A percentile compares a stretch with the other conserved stretches of the same genome.
Conservation (phyloP, 2,113 vertebrate species). For the Heptranchias perlo region DNA sequence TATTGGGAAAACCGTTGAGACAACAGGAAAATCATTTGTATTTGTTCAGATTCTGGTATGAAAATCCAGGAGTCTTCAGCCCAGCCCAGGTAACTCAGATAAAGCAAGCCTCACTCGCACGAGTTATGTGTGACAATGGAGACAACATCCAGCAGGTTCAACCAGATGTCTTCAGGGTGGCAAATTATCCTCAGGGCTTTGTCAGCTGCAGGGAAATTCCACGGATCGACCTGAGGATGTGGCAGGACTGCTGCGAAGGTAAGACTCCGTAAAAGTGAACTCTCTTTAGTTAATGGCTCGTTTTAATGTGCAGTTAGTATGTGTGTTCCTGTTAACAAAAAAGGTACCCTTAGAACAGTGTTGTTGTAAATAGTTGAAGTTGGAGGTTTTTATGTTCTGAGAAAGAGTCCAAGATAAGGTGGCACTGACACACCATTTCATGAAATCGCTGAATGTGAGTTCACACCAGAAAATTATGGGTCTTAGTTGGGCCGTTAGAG, state of each 20-base stretch:
- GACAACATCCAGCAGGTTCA: slow-evolving; percentile 58
- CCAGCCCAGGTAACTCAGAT: slow-evolving; percentile 53
- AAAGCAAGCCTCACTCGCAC: slow-evolving; percentile 54
- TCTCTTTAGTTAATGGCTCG: not conserved
- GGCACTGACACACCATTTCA: not conserved
- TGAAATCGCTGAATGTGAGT: not conserved
- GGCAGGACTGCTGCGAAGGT: slow-evolving; percentile 64
- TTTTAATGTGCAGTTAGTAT: not conserved
- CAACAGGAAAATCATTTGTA: not conserved
- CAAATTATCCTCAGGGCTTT: slow-evolving; percentile 54
- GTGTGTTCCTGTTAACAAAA: not conserved
- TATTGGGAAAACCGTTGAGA: not conserved
- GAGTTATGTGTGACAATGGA: slow-evolving; percentile 60
- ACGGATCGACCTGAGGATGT: slow-evolving; percentile 51
- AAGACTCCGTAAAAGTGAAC: not conserved
- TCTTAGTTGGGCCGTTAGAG: not conserved
- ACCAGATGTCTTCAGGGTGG: slow-evolving; percentile 55
- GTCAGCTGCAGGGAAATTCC: slow-evolving; percentile 51
- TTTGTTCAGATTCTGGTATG: slow-evolving; percentile 59
- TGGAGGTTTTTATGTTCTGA: not conserved
- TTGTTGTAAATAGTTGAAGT: not conserved
- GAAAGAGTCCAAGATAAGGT: not conserved
- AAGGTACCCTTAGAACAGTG: not conserved
- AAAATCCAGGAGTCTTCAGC: slow-evolving; percentile 55
- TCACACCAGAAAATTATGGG: not conserved